Conservation (phyloP, 2,113 vertebrate genomes). For the Cyprinus carpio region DNA sequence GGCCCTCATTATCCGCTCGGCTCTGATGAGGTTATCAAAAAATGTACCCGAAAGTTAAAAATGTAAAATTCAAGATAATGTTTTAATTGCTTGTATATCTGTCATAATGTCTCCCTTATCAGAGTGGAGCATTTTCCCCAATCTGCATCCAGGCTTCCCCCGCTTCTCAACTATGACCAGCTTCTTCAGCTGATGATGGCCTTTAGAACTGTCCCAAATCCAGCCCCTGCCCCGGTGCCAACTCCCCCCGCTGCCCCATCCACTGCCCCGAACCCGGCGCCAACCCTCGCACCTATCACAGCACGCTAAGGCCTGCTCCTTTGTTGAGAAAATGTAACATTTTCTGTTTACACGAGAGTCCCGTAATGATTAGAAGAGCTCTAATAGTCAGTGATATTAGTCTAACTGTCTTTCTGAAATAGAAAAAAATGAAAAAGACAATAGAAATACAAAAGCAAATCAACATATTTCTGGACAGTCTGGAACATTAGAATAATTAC, state of each 20-base stretch:
- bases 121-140: not conserved
- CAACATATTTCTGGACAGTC: not conserved
- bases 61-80: not conserved
- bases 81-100: not conserved
- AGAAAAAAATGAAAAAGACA: not conserved
- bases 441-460: not conserved
- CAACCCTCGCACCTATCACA: not conserved
- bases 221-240: not conserved
- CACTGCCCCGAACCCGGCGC: not conserved
- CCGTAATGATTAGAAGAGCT: not conserved
- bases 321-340: not conserved
- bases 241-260: not conserved
- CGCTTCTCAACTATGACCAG: not conserved
- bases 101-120: not conserved
- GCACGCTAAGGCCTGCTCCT: not conserved
- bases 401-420: not conserved
- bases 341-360: not conserved
- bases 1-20: slow-evolving; percentile 37
- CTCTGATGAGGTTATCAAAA: slow-evolving; percentile 50
- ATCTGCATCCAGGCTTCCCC: not conserved
- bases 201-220: not conserved
- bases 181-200: slow-evolving; percentile 21
- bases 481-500: not conserved
- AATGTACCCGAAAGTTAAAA: not conserved
- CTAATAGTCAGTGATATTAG: not conserved